Evolutionary conservation across 2,113 vertebrate genomes (phyloP).

Genomic region (Podiceps cristatus): DNA sequence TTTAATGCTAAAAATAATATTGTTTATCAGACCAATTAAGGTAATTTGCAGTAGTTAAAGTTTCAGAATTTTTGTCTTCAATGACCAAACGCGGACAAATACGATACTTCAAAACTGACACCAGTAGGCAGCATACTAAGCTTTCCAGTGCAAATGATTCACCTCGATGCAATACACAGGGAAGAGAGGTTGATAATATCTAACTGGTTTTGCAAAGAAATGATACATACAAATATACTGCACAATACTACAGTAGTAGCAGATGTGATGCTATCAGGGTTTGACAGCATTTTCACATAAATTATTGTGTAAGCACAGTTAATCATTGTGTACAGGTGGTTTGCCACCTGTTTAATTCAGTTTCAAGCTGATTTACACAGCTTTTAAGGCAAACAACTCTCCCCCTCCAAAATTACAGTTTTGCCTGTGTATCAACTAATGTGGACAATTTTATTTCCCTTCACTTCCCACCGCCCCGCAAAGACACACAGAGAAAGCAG

Average conservation of each 20-base stretch:
- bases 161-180: not conserved
- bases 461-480: not conserved
- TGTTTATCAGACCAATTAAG: not conserved
- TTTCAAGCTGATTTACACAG: constrained; percentile 71
- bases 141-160: not conserved
- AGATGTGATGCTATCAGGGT: constrained; percentile 68
- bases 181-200: constrained; percentile 2
- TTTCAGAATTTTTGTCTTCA: not conserved
- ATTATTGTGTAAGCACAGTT: constrained; percentile 72
- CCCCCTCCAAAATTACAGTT: constrained; percentile 44
- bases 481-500: not conserved
- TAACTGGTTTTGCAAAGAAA: constrained; percentile 1
- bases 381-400: constrained; percentile 56
- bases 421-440: constrained; percentile 9
- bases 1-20: not conserved
- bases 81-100: not conserved
- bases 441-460: constrained; percentile 29
- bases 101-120: not conserved
- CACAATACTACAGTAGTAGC: constrained; percentile 46
- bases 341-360: constrained; percentile 75
- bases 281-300: constrained; percentile 73
- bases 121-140: not conserved
- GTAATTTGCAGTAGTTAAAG: not conserved
- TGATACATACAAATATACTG: constrained; percentile 15
- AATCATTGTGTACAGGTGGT: constrained; percentile 76